These are phyloP conservation scores for Bombus terrestris DNA, from an alignment of 1,140 invertebrate genomes.

Conservation along the genomic window DNA sequence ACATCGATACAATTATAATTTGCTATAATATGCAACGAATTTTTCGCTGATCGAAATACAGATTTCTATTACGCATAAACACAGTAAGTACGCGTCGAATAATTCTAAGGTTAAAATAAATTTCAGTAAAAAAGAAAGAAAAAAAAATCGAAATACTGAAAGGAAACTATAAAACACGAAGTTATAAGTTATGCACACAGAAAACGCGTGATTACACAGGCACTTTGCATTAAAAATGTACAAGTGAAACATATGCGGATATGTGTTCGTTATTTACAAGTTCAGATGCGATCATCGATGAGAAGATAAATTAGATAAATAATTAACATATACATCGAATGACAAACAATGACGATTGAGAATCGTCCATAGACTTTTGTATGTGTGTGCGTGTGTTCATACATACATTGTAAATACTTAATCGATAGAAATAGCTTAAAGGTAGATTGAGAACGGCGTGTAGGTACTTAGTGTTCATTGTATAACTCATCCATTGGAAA, in stretches of 20 bases:
- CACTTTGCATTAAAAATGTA: constrained; percentile 38
- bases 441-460: constrained; percentile 8
- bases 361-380: background rate
- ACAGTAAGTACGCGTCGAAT: background rate
- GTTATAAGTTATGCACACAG: constrained; percentile 2
- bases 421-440: constrained; percentile 14
- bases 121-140: background rate
- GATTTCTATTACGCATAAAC: constrained; percentile 7
- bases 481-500: background rate
- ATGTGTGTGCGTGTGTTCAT: background rate
- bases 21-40: background rate
- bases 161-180: background rate
- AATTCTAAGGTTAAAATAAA: background rate
- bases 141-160: background rate
- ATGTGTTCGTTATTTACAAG: constrained; percentile 38
- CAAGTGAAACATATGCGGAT: constrained; percentile 18
- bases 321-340: constrained; percentile 19
- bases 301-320: background rate
- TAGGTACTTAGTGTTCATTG: background rate
- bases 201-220: constrained; percentile 28
- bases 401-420: constrained; percentile 25
- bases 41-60: background rate
- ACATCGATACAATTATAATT: background rate
- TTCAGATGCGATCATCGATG: constrained; percentile 10
- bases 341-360: constrained; percentile 9